phyloP scores from a whole-genome alignment of 1,140 invertebrate species.

The Aricia agestis region DNA sequence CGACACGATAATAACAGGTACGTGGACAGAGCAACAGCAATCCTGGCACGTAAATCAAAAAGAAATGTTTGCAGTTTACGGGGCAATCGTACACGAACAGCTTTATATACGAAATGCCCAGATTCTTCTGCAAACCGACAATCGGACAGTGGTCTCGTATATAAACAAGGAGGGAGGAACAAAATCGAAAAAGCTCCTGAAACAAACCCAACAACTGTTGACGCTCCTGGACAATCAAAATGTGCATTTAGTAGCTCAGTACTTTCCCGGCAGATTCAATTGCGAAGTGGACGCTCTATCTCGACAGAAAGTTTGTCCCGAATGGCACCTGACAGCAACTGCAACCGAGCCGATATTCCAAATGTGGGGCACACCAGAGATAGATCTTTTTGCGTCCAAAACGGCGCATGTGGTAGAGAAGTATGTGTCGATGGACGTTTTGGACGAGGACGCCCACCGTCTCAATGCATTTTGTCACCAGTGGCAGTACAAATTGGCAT shows the following conservation, averaged over 20 bases:
- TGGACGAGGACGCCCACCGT: constrained; percentile 34
- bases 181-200: constrained; percentile 38
- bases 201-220: constrained; percentile 40
- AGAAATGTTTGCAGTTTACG: constrained; percentile 45
- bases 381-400: constrained; percentile 51
- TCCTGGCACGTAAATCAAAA: constrained; percentile 46
- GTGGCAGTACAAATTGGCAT: constrained; percentile 50
- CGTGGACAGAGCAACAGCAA: constrained; percentile 28
- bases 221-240: constrained; percentile 36
- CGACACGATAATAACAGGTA: constrained; percentile 23
- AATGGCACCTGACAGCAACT: constrained; percentile 17
- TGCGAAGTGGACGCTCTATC: constrained; percentile 28
- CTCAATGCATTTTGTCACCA: no score
- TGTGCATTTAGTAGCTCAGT: constrained; percentile 20
- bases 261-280: constrained; percentile 32
- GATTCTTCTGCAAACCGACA: constrained; percentile 47
- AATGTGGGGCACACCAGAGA: constrained; percentile 40
- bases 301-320: constrained; percentile 18
- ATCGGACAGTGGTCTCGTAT: constrained; percentile 45
- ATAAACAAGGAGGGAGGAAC: constrained; percentile 53
- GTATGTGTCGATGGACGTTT: constrained; percentile 41
- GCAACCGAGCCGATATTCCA: constrained; percentile 26
- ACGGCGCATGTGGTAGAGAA: constrained; percentile 39
- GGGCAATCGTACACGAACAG: constrained; percentile 29
- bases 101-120: constrained; percentile 28